These are phyloP conservation scores for Malachius bipustulatus DNA, from an alignment of 2,888 invertebrate species.

Conservation along the genomic window DNA sequence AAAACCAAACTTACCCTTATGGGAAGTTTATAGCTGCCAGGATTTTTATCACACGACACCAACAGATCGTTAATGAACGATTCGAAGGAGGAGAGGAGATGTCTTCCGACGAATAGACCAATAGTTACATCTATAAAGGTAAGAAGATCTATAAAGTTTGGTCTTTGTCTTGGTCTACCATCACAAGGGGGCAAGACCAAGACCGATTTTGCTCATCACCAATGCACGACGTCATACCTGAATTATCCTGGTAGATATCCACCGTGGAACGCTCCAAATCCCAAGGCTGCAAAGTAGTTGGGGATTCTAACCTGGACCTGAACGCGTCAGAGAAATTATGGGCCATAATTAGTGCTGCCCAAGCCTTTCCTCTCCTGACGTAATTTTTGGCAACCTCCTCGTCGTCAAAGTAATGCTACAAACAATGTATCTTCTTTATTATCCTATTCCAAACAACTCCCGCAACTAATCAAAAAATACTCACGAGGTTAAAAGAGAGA, in stretches of 20 bases:
- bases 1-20: constrained; percentile 43
- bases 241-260: constrained; percentile 66
- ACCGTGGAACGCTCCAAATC: constrained; percentile 54
- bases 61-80: constrained; percentile 56
- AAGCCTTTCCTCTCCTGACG: constrained; percentile 58
- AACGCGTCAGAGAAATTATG: constrained; percentile 64
- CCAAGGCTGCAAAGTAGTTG: constrained; percentile 44
- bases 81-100: constrained; percentile 60
- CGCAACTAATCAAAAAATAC: constrained; percentile 25
- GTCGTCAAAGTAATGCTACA: constrained; percentile 24
- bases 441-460: neutral
- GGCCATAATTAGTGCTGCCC: constrained; percentile 65
- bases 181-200: no score
- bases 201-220: no score
- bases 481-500: constrained; percentile 54
- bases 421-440: no score
- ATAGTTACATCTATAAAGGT: constrained; percentile 76
- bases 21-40: constrained; percentile 49
- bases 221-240: constrained; percentile 50
- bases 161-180: no score
- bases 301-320: constrained; percentile 39
- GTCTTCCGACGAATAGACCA: constrained; percentile 62
- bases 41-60: constrained; percentile 50
- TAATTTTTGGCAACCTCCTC: constrained; percentile 52
- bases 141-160: no score